A percentile compares a stretch with the other conserved stretches of the same genome.
Evolutionary conservation across 2,113 vertebrate genomes (phyloP).

Genomic region (Raja brachyura): DNA sequence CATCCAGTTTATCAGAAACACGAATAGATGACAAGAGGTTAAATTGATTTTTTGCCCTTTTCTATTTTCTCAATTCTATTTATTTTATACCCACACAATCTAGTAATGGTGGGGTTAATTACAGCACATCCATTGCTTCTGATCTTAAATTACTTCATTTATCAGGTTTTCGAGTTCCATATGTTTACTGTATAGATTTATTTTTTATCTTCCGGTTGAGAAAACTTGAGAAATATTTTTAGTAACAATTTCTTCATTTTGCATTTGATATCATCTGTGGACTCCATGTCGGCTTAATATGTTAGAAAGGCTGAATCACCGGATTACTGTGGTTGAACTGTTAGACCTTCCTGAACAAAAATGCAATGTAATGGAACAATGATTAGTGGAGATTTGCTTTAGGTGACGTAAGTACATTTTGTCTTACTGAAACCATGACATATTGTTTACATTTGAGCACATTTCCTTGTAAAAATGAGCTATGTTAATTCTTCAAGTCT

Average conservation of each 20-base stretch:
- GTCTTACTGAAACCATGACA: not conserved
- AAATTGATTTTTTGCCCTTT: not conserved
- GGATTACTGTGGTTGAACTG: not conserved
- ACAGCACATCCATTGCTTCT: not conserved
- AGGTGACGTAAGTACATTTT: not conserved
- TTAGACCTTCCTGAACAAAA: not conserved
- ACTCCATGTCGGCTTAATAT: slow-evolving; percentile 10
- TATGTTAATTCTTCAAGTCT: not conserved
- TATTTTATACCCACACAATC: not conserved
- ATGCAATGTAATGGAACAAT: not conserved
- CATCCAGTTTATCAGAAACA: not conserved
- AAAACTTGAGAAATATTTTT: not conserved
- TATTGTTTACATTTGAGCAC: not conserved
- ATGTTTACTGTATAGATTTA: not conserved
- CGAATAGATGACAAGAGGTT: not conserved
- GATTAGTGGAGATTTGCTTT: not conserved
- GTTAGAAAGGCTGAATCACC: slow-evolving; percentile 21
- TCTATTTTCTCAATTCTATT: not conserved
- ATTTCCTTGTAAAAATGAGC: too few species aligned
- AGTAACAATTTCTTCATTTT: not conserved
- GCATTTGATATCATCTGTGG: not conserved
- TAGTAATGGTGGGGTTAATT: not conserved
- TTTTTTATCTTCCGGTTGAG: not conserved
- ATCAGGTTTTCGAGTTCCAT: not conserved
- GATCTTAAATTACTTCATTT: not conserved